Percentiles rank a stretch among this genome's conserved stretches.
phyloP scores from a whole-genome alignment of 64 coral and sea anemone species.

The Dendronephthya gigantea region DNA sequence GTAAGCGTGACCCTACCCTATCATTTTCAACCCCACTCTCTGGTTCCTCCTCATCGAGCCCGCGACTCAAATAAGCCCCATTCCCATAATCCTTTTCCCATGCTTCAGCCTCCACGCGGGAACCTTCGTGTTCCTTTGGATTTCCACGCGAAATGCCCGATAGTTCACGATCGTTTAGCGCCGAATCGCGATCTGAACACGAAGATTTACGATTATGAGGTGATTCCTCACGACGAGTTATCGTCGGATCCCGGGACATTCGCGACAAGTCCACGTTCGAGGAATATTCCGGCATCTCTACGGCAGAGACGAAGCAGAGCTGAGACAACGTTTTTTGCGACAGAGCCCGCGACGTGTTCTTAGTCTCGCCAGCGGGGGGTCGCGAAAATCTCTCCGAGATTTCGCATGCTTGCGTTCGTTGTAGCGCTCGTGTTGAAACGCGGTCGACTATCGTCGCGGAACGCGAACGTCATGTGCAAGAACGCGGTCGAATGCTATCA shows the following conservation, averaged over 20 bases:
- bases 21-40: background rate
- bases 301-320: background rate
- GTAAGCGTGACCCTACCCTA: background rate
- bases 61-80: too few relatives aligned
- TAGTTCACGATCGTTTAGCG: background rate
- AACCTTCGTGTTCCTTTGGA: too few relatives aligned
- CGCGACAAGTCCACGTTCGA: background rate
- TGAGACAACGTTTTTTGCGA: background rate
- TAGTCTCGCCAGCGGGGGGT: background rate
- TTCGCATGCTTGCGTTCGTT: background rate
- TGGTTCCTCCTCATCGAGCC: too few relatives aligned
- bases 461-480: slow-evolving; percentile 22
- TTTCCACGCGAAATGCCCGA: background rate
- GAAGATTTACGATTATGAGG: background rate
- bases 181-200: background rate
- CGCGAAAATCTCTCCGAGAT: background rate
- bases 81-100: too few relatives aligned
- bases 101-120: too few relatives aligned
- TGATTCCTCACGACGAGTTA: background rate
- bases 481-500: slow-evolving; percentile 67
- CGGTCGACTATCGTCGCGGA: background rate
- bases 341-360: background rate
- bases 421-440: background rate
- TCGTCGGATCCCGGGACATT: background rate
- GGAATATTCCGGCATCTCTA: background rate